These are phyloP conservation scores for Axis porcinus DNA, from an alignment of 2,113 vertebrate genomes.

Conservation along the genomic window DNA sequence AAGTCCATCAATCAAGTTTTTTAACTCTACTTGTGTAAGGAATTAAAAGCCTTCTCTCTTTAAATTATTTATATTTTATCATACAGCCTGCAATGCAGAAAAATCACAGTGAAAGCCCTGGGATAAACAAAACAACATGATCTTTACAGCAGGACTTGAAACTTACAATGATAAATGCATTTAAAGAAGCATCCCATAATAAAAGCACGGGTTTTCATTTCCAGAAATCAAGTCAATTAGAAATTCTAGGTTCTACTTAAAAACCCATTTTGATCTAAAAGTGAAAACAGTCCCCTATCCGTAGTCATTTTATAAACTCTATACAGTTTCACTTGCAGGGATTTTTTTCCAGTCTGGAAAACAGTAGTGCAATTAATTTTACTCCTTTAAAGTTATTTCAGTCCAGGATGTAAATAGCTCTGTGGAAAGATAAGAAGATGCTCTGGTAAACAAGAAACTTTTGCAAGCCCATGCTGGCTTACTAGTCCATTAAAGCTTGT, in stretches of 20 bases:
- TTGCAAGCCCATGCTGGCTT: conserved; percentile 83
- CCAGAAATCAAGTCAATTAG: conserved; percentile 84
- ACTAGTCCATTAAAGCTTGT: conserved; percentile 84
- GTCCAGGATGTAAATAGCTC: conserved; percentile 86
- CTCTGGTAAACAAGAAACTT: conserved; percentile 88
- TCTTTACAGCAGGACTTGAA: conserved; percentile 85
- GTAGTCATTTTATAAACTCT: conserved; percentile 80
- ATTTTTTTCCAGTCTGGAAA: conserved; percentile 89
- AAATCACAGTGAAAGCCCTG: conserved; percentile 96
- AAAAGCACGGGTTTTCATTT: conserved; percentile 83
- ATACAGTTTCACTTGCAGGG: conserved; percentile 83
- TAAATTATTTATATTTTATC: conserved; percentile 73
- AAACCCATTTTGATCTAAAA: conserved; percentile 89
- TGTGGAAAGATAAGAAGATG: conserved; percentile 88
- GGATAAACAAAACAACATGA: conserved; percentile 82
- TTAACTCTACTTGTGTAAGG: conserved; percentile 76
- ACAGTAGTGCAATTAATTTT: conserved; percentile 97
- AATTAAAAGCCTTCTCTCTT: conserved; percentile 79
- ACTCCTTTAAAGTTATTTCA: conserved; percentile 81
- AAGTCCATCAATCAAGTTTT: conserved; percentile 77
- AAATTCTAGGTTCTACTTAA: conserved; percentile 88
- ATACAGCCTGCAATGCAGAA: conserved; percentile 83
- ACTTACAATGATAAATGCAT: conserved; percentile 82
- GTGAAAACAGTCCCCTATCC: conserved; percentile 84
- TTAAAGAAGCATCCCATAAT: conserved; percentile 83